phyloP scores from a whole-genome alignment of 2,113 vertebrate genomes.

The Callochromis pleurospilus region DNA sequence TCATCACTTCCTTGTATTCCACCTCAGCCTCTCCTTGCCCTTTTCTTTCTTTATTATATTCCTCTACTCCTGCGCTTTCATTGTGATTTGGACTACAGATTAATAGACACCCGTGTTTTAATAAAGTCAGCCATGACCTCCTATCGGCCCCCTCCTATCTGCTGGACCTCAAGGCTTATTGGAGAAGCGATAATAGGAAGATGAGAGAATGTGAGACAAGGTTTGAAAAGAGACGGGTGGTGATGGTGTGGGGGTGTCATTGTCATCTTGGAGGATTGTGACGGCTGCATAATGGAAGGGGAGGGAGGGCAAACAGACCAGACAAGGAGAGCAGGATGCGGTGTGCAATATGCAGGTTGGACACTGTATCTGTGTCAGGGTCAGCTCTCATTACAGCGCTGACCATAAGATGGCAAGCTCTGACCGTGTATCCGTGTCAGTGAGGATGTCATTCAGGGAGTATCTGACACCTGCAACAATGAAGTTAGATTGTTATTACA shows the following conservation, averaged over 20 bases:
- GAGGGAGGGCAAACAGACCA: neutral
- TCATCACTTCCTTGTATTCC: neutral
- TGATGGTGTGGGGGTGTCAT: neutral
- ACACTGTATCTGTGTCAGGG: slow-evolving; percentile 24
- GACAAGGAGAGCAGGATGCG: neutral
- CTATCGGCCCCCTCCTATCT: neutral
- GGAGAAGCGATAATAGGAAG: neutral
- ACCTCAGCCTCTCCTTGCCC: neutral
- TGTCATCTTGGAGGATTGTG: neutral
- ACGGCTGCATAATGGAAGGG: neutral
- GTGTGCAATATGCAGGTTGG: neutral
- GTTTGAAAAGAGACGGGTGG: neutral
- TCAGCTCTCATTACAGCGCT: slow-evolving; percentile 35
- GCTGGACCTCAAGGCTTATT: slow-evolving; percentile 4
- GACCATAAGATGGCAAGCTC: neutral
- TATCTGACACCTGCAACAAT: neutral
- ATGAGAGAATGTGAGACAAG: neutral
- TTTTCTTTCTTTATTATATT: neutral
- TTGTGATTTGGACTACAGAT: slow-evolving; percentile 25
- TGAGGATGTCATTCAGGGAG: neutral
- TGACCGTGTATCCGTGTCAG: neutral
- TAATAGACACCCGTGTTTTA: slow-evolving; percentile 58
- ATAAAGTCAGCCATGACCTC: slow-evolving; percentile 48
- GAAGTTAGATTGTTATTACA: neutral
- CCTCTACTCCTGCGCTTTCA: neutral